phyloP scores from a whole-genome alignment of 2,888 invertebrate species.

The Ectobius pallidus region DNA sequence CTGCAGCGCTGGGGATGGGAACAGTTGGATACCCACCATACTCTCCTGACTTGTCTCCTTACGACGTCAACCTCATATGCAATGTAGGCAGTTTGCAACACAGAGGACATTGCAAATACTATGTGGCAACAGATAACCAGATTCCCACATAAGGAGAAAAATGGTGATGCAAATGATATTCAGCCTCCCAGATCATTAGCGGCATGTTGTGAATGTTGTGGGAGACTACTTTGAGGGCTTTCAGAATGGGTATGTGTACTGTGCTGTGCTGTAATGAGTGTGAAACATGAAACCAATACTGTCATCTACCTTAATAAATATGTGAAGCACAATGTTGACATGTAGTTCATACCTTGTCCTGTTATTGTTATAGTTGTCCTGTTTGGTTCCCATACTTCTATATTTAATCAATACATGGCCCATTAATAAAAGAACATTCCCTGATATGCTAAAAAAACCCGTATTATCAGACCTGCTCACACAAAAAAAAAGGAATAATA shows the following conservation, averaged over 20 bases:
- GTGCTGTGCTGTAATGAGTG: background rate
- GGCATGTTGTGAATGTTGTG: background rate
- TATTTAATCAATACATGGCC: too few species aligned
- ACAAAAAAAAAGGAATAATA: too few species aligned
- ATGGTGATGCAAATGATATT: background rate
- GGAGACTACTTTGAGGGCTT: background rate
- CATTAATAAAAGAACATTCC: too few species aligned
- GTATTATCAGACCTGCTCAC: too few species aligned
- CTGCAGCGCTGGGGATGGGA: background rate
- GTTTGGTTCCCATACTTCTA: too few species aligned
- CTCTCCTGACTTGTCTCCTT: slow-evolving; percentile 50
- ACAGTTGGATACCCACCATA: background rate
- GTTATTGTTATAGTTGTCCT: too few species aligned
- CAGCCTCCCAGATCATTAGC: background rate
- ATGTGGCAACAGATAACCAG: too few species aligned
- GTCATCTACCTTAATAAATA: background rate
- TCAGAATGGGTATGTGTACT: background rate
- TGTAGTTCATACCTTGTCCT: too few species aligned
- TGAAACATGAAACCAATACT: background rate
- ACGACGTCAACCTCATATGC: slow-evolving; percentile 7
- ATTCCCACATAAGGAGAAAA: too few species aligned
- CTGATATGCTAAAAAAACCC: too few species aligned
- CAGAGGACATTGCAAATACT: background rate
- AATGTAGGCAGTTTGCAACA: background rate
- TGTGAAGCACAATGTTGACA: too few species aligned